A percentile compares a stretch with the other conserved stretches of the same genome.
Evolutionary conservation across 2,888 invertebrate species (phyloP).

Genomic region (Lagria hirta): DNA sequence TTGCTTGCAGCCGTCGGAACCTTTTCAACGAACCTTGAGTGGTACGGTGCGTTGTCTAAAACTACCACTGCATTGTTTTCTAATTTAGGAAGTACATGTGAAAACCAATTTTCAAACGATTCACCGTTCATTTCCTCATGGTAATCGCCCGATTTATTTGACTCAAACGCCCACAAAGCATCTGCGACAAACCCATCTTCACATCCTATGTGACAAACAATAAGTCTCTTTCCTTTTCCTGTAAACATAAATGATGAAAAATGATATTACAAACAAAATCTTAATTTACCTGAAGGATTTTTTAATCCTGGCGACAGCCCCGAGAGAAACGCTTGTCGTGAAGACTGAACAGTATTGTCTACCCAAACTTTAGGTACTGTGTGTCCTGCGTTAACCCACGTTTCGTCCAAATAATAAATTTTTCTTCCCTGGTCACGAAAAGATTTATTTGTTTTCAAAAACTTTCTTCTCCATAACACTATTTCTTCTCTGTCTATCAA

Average conservation of each 20-base stretch:
- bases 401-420: constrained; percentile 33
- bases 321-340: constrained; percentile 19
- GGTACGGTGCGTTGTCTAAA: too few species aligned
- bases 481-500: constrained; percentile 28
- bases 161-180: constrained; percentile 14
- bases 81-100: neutral
- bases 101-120: constrained; percentile 14
- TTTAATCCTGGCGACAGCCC: constrained; percentile 13
- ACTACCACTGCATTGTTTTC: too few species aligned
- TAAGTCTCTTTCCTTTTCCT: constrained; percentile 17
- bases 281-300: too few species aligned
- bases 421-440: constrained; percentile 21
- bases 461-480: constrained; percentile 22
- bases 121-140: constrained; percentile 21
- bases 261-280: too few species aligned
- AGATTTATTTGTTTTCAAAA: constrained; percentile 22
- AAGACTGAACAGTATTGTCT: constrained; percentile 14
- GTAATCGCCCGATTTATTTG: constrained; percentile 17
- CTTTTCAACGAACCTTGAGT: too few species aligned
- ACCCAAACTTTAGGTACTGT: constrained; percentile 23
- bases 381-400: constrained; percentile 32
- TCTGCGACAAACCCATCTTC: constrained; percentile 20
- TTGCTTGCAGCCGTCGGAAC: too few species aligned
- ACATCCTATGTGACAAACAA: constrained; percentile 18
- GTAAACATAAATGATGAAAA: too few species aligned